Conservation (phyloP, 2,888 invertebrate species). For the Caenorhabditis panamensis region DNA sequence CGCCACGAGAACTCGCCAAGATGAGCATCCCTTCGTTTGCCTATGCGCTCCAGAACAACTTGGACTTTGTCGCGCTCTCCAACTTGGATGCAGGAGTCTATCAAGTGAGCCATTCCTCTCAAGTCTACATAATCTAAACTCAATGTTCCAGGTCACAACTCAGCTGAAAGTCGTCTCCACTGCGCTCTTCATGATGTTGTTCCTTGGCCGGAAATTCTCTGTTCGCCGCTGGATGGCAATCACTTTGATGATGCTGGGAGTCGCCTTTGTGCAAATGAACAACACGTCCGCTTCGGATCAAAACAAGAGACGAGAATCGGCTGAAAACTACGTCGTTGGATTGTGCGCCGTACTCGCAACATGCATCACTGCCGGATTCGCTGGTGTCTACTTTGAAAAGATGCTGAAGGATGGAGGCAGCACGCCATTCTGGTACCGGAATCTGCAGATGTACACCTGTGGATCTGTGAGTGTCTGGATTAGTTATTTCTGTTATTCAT, state of each 20-base stretch:
- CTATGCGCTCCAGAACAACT: constrained; percentile 81
- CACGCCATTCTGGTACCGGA: constrained; percentile 81
- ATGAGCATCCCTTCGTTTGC: constrained; percentile 81
- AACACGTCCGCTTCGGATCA: constrained; percentile 49
- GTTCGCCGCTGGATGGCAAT: constrained; percentile 80
- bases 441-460: constrained; percentile 81
- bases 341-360: constrained; percentile 80
- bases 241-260: constrained; percentile 79
- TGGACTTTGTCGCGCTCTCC: constrained; percentile 81
- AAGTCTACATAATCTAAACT: not conserved
- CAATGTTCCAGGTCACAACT: constrained; percentile 80
- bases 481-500: not conserved
- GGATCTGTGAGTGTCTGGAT: constrained; percentile 74
- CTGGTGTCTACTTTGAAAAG: constrained; percentile 81
- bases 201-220: constrained; percentile 80
- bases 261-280: constrained; percentile 79
- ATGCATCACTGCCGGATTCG: constrained; percentile 81
- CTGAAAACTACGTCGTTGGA: constrained; percentile 79
- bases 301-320: constrained; percentile 33
- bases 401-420: constrained; percentile 81
- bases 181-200: constrained; percentile 81
- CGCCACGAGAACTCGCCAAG: constrained; percentile 80
- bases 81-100: constrained; percentile 81
- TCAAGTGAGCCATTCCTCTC: constrained; percentile 69
- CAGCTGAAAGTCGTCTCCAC: constrained; percentile 82